Evolutionary conservation across 2,888 invertebrate species (phyloP), one percentile per base, ranked within the genome.

Genomic region (Cantharis rustica): DNA sequence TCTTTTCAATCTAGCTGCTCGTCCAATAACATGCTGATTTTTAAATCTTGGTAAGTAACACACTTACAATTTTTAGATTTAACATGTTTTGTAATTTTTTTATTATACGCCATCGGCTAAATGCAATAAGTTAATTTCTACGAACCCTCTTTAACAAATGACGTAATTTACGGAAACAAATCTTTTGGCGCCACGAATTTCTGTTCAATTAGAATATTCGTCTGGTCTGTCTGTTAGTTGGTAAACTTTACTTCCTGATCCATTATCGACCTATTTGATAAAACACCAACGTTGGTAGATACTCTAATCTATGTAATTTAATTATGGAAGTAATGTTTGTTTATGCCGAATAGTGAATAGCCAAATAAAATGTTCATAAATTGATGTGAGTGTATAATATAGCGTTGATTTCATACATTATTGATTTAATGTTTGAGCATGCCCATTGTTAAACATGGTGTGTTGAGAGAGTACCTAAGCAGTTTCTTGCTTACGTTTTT

Each of bases 391-490:
- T 5, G n/a, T n/a, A n/a, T 47, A n/a, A n/a, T 47, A 47, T 23
- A 23, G 13, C 20, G 3, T 23, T n/a, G 13, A 9, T 66, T 66
- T 66, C 13, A 23, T 20, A 17, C 17, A 66, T 71, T 81, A 81
- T 81, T 80, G 81, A 81, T 81, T 79, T 68, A 74, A 17, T 7
- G 61, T 15, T 16, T 62, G 76, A 73, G 75, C 82, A 80, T 82
- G 81, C 81, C 71, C 80, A 76, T 47, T 68, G 63, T 68, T 47
- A 71, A 72, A 23, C 76, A 63, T 26, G 23, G 16, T 75, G 62
- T 75, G 76, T 27, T 63, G 47, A 69, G 71, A 71, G 69, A 64
- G 71, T 2, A 23, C 4, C 23, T 7, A 11, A 72, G 69, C 16
- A 10, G 20, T 61, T 69, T 16, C 77, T 69, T 77, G 61, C 23